A percentile compares a stretch with the other conserved stretches of the same genome.
These are phyloP conservation scores for Agonopterix subpropinquella DNA, from an alignment of 2,888 invertebrate species.

Conservation along the genomic window DNA sequence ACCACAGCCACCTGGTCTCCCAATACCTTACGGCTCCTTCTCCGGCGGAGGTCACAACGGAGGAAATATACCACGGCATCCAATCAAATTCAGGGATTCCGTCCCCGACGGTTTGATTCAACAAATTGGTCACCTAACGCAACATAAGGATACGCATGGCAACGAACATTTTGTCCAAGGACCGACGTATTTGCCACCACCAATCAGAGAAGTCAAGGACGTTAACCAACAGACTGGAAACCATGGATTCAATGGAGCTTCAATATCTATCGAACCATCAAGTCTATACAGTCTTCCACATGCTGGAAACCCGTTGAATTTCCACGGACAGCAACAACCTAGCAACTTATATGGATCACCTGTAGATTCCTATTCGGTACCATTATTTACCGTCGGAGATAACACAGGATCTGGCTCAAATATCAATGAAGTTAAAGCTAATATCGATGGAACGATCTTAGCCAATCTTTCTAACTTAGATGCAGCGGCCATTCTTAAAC, in stretches of 20 bases:
- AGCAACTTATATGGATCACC: conserved; percentile 58
- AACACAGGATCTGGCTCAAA: conserved; percentile 65
- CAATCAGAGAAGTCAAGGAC: conserved; percentile 76
- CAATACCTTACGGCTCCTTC: conserved; percentile 58
- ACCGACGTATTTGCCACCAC: conserved; percentile 78
- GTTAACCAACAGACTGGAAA: conserved; percentile 38
- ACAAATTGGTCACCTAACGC: conserved; percentile 78
- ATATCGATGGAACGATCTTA: conserved; percentile 54
- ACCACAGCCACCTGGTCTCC: conserved; percentile 41
- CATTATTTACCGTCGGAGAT: conserved; percentile 65
- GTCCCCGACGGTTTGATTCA: conserved; percentile 82
- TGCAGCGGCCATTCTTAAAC: conserved; percentile 65
- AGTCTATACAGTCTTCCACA: conserved; percentile 72
- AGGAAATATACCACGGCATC: conserved; percentile 69
- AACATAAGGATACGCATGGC: conserved; percentile 77
- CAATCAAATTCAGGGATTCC: conserved; percentile 83
- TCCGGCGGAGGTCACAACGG: conserved; percentile 64
- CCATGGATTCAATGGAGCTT: conserved; percentile 33
- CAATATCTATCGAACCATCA: conserved; percentile 66
- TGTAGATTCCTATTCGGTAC: conserved; percentile 70
- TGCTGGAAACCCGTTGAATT: conserved; percentile 57
- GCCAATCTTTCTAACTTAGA: conserved; percentile 56
- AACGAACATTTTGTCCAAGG: conserved; percentile 68
- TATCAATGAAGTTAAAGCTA: conserved; percentile 49
- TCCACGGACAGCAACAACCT: conserved; percentile 49